Evolutionary conservation across 2,113 vertebrate genomes (phyloP).

Genomic region (Pterocles gutturalis): DNA sequence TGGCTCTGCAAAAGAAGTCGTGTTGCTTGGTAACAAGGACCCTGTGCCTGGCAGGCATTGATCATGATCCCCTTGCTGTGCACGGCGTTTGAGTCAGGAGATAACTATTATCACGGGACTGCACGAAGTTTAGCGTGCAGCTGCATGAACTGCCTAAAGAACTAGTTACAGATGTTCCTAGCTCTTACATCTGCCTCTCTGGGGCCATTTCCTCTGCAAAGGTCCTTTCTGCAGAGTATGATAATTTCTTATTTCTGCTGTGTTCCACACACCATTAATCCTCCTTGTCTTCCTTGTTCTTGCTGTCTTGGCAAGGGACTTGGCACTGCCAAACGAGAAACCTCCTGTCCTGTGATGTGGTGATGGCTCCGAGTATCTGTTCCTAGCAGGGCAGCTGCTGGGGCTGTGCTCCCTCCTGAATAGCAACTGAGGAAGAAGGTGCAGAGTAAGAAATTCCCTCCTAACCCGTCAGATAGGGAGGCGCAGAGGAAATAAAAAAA

Average conservation of each 20-base stretch:
- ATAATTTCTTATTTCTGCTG: constrained; percentile 9
- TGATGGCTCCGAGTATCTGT: constrained; percentile 11
- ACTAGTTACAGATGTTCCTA: neutral
- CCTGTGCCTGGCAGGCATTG: neutral
- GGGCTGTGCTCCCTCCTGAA: neutral
- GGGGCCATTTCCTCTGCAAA: neutral
- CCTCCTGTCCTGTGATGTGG: constrained; percentile 12
- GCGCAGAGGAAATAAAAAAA: neutral
- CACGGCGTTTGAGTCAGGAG: neutral
- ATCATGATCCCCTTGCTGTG: neutral
- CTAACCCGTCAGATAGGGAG: neutral
- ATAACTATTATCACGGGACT: neutral
- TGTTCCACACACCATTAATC: constrained; percentile 11
- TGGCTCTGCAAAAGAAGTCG: neutral
- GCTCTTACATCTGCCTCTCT: neutral
- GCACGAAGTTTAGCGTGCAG: neutral
- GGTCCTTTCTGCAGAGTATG: neutral
- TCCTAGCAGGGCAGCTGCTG: neutral
- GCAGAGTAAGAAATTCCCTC: neutral
- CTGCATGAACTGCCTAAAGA: neutral
- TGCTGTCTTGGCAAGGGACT: constrained; percentile 19
- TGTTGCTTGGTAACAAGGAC: neutral
- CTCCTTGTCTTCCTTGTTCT: neutral
- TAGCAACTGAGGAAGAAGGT: neutral
- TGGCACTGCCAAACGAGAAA: constrained; percentile 2